Evolutionary conservation across 2,888 invertebrate genomes (phyloP), one percentile per base, ranked within the genome.

Genomic region (Trachelus iudaicus): DNA sequence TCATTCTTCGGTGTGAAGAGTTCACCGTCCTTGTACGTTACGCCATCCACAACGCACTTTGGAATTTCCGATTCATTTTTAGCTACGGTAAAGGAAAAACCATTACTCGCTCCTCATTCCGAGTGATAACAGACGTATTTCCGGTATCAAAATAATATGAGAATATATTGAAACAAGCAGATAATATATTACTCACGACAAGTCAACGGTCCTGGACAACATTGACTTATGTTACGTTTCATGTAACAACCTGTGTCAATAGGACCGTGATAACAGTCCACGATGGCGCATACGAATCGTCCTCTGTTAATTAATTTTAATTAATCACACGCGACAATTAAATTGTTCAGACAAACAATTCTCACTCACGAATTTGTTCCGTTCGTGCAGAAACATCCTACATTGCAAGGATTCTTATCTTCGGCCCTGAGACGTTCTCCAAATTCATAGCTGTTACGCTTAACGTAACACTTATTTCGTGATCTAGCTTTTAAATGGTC

Each of bases 1-100:
- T 89, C 83, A 12, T 73, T 79, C 34, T 81, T 77, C 0, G 77
- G 76, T 0, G 3, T 1, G 75, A 90, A 90, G n/a, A 69, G 69
- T 30, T 90, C 82, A 3, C 89, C 89, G 0, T 87, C 89, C 4
- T 23, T 73, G 69, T 89, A 89, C 6, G 76, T 81, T 79, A 83
- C 81, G 4, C 88, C 90, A 11, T 87, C 81, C 30, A 90, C 89
- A n/a, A 80, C 73, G 69, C 90, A 90, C 1, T 77, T 85, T 4
- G 85, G 56, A 76, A 77, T 79, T 2, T 86, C 82, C 35, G 86
- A 83, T 0, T 77, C 76, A 1, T 81, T 83, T 11, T 86, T 73
- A 30, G 82, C 88, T 90, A 30, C 12, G 1, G 33, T n/a, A n/a
- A 31, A 69, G 0, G 30, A 69, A 30, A n/a, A 69, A 6, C 13